Evolutionary conservation across 2,113 vertebrate genomes (phyloP).

Genomic region (Albula goreensis): DNA sequence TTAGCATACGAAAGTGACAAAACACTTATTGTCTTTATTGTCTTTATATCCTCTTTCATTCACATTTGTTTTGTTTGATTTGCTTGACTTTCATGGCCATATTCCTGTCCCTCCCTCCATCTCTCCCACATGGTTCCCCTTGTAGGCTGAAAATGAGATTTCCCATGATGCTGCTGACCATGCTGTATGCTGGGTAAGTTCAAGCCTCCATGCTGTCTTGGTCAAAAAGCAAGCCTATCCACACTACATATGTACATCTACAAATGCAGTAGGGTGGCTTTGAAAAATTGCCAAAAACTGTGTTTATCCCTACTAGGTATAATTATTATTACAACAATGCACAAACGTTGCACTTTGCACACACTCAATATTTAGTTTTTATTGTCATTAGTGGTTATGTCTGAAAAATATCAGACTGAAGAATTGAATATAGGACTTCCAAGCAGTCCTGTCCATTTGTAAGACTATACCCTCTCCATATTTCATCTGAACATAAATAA

Average conservation of each 20-base stretch:
- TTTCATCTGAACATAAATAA: constrained; percentile 28
- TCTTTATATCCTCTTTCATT: constrained; percentile 32
- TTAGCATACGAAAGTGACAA: no score
- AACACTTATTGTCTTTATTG: constrained; percentile 10
- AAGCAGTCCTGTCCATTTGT: no score
- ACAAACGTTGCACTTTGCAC: neutral
- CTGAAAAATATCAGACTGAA: no score
- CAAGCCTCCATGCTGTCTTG: neutral
- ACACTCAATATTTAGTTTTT: neutral
- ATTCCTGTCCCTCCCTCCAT: constrained; percentile 40
- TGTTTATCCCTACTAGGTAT: no score
- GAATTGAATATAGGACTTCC: no score
- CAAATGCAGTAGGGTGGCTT: no score
- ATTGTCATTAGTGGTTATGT: no score
- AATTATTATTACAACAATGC: no score
- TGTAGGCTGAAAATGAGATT: constrained; percentile 29
- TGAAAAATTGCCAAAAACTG: no score
- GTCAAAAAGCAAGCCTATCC: neutral
- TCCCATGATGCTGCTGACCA: constrained; percentile 4
- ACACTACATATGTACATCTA: neutral
- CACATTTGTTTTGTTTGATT: constrained; percentile 24
- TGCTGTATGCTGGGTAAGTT: constrained; percentile 24
- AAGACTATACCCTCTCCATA: neutral
- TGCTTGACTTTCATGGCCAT: constrained; percentile 12
- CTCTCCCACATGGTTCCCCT: constrained; percentile 50